phyloP scores from a whole-genome alignment of 2,888 invertebrate species.

The Folsomia manolachei region DNA sequence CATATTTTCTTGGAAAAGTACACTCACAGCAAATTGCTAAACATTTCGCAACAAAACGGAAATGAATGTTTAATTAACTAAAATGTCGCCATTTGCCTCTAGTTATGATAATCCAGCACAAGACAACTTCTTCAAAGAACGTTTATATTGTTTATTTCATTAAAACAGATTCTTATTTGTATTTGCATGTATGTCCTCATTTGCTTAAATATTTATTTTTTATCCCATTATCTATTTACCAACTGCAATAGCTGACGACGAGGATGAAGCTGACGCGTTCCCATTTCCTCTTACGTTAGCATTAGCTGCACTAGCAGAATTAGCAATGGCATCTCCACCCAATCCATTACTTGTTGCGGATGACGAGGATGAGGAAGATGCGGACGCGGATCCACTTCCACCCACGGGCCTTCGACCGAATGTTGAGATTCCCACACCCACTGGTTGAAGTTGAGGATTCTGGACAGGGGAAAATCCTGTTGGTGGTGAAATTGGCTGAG shows the following conservation, averaged over 20 bases:
- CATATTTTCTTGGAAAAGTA: too few relatives aligned
- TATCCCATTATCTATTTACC: constrained; percentile 16
- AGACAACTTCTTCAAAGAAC: neutral
- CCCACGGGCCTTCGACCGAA: neutral
- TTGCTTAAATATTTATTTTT: neutral
- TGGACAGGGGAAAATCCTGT: neutral
- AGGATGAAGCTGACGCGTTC: constrained; percentile 11
- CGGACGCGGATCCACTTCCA: constrained; percentile 4
- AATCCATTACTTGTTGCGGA: neutral
- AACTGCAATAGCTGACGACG: constrained; percentile 21
- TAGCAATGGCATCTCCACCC: constrained; percentile 4
- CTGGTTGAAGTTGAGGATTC: neutral
- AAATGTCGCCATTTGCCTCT: too few relatives aligned
- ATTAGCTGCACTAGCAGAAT: constrained; percentile 1
- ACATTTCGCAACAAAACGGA: too few relatives aligned
- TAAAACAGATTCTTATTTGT: neutral
- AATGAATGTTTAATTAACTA: too few relatives aligned
- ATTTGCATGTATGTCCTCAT: too few relatives aligned
- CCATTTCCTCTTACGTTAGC: constrained; percentile 9
- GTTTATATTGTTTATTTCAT: neutral
- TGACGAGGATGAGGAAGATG: constrained; percentile 19
- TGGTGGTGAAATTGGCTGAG: neutral
- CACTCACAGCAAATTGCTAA: too few relatives aligned
- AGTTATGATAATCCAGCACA: too few relatives aligned
- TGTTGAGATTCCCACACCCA: neutral